These are phyloP conservation scores for Terebella lapidaria DNA, from an alignment of 2,888 invertebrate genomes.

Conservation along the genomic window DNA sequence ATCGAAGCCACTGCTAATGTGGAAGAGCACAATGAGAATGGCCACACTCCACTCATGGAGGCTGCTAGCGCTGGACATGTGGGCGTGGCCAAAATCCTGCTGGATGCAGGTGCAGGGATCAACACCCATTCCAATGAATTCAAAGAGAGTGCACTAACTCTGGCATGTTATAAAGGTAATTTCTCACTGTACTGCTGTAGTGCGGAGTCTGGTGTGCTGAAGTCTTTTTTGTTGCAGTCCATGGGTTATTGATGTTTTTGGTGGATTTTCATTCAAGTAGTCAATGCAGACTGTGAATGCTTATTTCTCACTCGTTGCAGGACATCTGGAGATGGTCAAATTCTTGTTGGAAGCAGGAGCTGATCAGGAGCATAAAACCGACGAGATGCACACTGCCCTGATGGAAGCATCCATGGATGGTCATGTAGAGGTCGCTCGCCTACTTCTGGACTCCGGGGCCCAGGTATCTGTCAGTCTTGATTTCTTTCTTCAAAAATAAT, in stretches of 20 bases:
- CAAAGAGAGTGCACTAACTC: conserved; percentile 93
- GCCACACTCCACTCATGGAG: conserved; percentile 80
- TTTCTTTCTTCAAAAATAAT: not conserved
- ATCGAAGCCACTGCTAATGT: conserved; percentile 88
- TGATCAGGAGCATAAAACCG: conserved; percentile 96
- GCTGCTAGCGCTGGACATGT: conserved; percentile 55
- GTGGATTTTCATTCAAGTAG: too few relatives aligned
- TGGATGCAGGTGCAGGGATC: conserved; percentile 92
- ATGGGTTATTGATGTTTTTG: too few relatives aligned
- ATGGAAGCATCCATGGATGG: conserved; percentile 99
- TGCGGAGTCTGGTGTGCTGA: too few relatives aligned
- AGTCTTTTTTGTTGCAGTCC: too few relatives aligned
- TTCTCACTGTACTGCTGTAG: not conserved
- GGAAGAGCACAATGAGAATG: conserved; percentile 98
- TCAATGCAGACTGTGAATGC: too few relatives aligned
- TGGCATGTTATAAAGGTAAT: conserved; percentile 84
- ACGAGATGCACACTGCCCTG: conserved; percentile 98
- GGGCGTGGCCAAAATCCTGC: conserved; percentile 62
- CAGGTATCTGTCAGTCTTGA: conserved; percentile 59
- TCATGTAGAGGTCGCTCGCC: conserved; percentile 92
- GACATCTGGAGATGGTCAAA: conserved; percentile 93
- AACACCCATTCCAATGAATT: conserved; percentile 99
- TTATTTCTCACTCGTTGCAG: too few relatives aligned
- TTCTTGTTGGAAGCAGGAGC: conserved; percentile 93
- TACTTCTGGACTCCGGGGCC: conserved; percentile 92